phyloP scores from a whole-genome alignment of 2,888 invertebrate species.

The Chironomus riparius region DNA sequence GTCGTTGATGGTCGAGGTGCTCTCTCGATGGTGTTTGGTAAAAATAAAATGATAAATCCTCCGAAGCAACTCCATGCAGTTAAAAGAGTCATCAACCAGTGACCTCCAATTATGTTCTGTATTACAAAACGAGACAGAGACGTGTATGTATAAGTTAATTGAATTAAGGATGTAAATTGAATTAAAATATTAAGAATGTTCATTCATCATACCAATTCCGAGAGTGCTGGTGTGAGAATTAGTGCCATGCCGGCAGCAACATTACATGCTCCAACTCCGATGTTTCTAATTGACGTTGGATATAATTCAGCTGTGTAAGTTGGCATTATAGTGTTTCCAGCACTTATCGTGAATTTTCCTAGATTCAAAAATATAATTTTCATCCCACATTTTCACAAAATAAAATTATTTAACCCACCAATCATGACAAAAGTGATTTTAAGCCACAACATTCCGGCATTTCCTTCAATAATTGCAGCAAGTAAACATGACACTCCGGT shows the following conservation, averaged over 20 bases:
- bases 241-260: slow-evolving; percentile 66
- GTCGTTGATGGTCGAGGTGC: slow-evolving; percentile 21
- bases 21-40: slow-evolving; percentile 60
- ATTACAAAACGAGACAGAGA: slow-evolving; percentile 31
- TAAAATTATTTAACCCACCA: slow-evolving; percentile 39
- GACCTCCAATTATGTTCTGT: slow-evolving; percentile 56
- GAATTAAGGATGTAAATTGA: neutral
- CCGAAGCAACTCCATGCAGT: slow-evolving; percentile 61
- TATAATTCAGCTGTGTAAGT: slow-evolving; percentile 65
- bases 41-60: slow-evolving; percentile 59
- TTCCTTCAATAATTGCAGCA: slow-evolving; percentile 47
- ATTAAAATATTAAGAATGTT: neutral
- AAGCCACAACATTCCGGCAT: slow-evolving; percentile 53
- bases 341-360: slow-evolving; percentile 64
- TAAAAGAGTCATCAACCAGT: slow-evolving; percentile 61
- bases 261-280: slow-evolving; percentile 66
- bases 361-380: neutral
- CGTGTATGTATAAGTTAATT: neutral
- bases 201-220: slow-evolving; percentile 54
- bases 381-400: neutral
- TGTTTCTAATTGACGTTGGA: slow-evolving; percentile 60
- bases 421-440: slow-evolving; percentile 67
- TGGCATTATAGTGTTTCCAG: slow-evolving; percentile 70
- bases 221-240: slow-evolving; percentile 65
- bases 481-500: slow-evolving; percentile 64